Conservation (phyloP, 2,113 vertebrate species). For the Bolborhynchus lineola region DNA sequence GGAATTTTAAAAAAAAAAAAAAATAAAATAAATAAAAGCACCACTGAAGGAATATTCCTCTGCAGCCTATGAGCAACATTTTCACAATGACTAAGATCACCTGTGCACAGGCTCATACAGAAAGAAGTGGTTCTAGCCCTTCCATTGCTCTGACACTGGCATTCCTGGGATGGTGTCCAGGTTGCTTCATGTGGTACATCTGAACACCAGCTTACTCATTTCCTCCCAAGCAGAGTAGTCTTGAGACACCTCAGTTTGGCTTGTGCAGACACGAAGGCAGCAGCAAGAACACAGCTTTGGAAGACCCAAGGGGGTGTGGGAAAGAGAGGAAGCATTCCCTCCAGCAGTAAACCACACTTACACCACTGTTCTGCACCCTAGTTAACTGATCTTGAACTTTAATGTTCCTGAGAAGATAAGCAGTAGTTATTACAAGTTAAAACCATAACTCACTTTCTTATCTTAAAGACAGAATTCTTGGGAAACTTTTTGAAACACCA, state of each 20-base stretch:
- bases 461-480: background rate
- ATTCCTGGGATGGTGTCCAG: too few relatives aligned
- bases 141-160: too few relatives aligned
- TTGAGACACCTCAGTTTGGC: background rate
- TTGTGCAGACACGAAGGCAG: background rate
- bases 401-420: background rate
- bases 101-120: too few relatives aligned
- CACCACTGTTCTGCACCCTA: rapidly evolving
- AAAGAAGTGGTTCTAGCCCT: too few relatives aligned
- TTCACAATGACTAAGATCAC: too few relatives aligned
- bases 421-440: background rate
- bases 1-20: too few relatives aligned
- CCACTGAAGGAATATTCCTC: too few relatives aligned
- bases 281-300: rapidly evolving
- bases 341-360: background rate
- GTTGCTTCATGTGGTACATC: too few relatives aligned
- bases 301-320: background rate
- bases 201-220: too few relatives aligned
- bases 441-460: background rate
- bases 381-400: background rate
- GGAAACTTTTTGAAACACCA: background rate
- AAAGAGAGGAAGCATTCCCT: background rate
- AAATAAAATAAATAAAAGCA: too few relatives aligned
- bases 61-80: too few relatives aligned
- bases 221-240: too few relatives aligned